Percentiles rank a stretch among this genome's conserved stretches.
phyloP scores from a whole-genome alignment of 2,888 invertebrate genomes.

The Volucella inflata region DNA sequence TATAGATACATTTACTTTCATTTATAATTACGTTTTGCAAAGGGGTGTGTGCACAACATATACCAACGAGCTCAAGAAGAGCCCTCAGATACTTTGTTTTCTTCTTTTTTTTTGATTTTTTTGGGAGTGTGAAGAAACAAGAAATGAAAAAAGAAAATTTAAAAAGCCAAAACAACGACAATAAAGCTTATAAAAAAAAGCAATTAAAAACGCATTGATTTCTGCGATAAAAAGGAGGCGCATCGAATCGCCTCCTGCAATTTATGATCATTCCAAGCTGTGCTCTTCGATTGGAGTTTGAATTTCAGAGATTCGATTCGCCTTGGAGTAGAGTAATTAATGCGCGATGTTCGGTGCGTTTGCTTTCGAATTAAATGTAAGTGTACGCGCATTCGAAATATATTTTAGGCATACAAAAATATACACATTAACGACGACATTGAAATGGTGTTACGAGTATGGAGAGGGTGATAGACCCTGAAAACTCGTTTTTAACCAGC shows the following conservation, averaged over 20 bases:
- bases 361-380: constrained; percentile 68
- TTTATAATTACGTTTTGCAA: constrained; percentile 66
- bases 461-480: neutral
- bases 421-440: neutral
- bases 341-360: constrained; percentile 54
- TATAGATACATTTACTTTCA: constrained; percentile 25
- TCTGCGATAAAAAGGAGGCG: constrained; percentile 73
- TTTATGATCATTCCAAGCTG: constrained; percentile 64
- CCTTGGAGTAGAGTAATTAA: constrained; percentile 63
- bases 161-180: constrained; percentile 19
- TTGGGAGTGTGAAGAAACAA: constrained; percentile 65
- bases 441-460: neutral
- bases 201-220: constrained; percentile 75
- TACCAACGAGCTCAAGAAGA: too few species aligned
- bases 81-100: too few species aligned
- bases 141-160: constrained; percentile 45
- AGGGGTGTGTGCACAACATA: constrained; percentile 40
- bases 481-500: constrained; percentile 38
- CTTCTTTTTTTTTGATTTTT: constrained; percentile 14
- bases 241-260: constrained; percentile 68
- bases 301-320: constrained; percentile 4
- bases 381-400: constrained; percentile 55
- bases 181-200: constrained; percentile 42
- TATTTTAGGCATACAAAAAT: constrained; percentile 27
- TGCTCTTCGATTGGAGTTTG: constrained; percentile 18